These are phyloP conservation scores for Nomia melanderi DNA, from an alignment of 1,140 invertebrate genomes.

Conservation along the genomic window DNA sequence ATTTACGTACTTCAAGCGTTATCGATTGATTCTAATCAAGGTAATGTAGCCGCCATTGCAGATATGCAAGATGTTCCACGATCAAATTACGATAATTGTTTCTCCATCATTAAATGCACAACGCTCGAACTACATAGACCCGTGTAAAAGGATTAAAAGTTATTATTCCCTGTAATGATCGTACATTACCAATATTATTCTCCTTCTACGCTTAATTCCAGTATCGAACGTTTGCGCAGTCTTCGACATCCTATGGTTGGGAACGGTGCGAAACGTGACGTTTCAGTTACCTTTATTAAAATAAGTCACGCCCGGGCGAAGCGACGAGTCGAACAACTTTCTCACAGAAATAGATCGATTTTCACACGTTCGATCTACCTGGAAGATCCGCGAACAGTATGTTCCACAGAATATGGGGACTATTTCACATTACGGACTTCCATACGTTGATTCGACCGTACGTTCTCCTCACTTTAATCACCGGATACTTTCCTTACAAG, in stretches of 20 bases:
- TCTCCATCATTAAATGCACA: background rate
- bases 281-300: background rate
- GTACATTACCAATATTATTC: constrained; percentile 44
- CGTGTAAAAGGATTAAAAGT: constrained; percentile 28
- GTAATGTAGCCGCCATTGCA: constrained; percentile 35
- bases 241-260: background rate
- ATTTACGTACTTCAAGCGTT: background rate
- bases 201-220: background rate
- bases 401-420: constrained; percentile 28
- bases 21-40: constrained; percentile 49
- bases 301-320: no score
- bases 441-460: constrained; percentile 41
- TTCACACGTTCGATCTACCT: background rate
- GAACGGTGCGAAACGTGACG: background rate
- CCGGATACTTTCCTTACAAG: constrained; percentile 60
- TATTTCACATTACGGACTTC: constrained; percentile 46
- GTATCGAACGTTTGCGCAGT: background rate
- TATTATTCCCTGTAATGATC: constrained; percentile 27
- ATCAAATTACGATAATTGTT: constrained; percentile 7
- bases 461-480: constrained; percentile 36
- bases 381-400: background rate
- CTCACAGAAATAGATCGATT: background rate
- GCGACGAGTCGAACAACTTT: background rate
- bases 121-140: constrained; percentile 16
- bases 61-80: background rate